These are phyloP conservation scores for Drosophila willistoni DNA, from an alignment of 1,140 invertebrate genomes.

Conservation along the genomic window DNA sequence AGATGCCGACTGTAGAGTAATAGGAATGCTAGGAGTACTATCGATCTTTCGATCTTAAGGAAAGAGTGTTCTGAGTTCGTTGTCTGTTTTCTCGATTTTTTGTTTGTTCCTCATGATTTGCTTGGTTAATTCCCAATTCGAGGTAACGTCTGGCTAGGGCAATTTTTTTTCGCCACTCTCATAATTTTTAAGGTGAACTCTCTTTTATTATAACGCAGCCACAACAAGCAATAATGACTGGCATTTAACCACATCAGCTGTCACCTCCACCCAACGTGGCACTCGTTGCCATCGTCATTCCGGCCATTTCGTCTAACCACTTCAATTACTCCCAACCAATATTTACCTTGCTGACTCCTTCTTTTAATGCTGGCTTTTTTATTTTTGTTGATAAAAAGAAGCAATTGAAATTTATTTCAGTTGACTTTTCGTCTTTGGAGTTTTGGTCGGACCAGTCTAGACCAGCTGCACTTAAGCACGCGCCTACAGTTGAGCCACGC, in stretches of 20 bases:
- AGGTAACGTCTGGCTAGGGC: constrained; percentile 11
- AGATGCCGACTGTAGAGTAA: too few species aligned
- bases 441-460: constrained; percentile 39
- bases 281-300: neutral
- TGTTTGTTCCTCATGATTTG: constrained; percentile 38
- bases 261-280: neutral
- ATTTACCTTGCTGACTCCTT: constrained; percentile 48
- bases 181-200: constrained; percentile 14
- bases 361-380: neutral
- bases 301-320: constrained; percentile 25
- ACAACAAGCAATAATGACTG: constrained; percentile 58
- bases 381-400: neutral
- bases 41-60: too few species aligned
- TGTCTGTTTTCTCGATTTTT: neutral
- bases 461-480: constrained; percentile 64
- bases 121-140: constrained; percentile 42
- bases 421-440: constrained; percentile 49
- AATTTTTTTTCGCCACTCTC: constrained; percentile 5
- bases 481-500: constrained; percentile 31
- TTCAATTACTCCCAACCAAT: constrained; percentile 65
- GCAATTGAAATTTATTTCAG: constrained; percentile 55
- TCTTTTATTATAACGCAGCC: constrained; percentile 8
- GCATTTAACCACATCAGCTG: constrained; percentile 29
- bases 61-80: neutral
- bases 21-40: too few species aligned